These are phyloP conservation scores for Myripristis jacobus DNA, from an alignment of 2,797 vertebrate species.

Conservation along the genomic window DNA sequence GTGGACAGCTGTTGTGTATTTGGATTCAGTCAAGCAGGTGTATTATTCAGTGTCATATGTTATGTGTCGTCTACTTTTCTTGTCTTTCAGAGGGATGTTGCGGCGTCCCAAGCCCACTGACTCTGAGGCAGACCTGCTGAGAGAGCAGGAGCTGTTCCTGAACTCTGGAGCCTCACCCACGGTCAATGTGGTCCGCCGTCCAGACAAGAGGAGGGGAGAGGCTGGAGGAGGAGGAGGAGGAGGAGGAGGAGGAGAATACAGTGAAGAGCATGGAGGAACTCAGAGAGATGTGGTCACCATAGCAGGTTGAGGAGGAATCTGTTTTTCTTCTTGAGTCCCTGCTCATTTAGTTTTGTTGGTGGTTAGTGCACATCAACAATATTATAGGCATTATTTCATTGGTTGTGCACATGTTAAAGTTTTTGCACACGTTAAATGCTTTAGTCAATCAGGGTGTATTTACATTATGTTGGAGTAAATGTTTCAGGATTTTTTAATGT, in stretches of 20 bases:
- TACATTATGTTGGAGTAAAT: too few species aligned
- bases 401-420: too few species aligned
- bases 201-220: conserved; percentile 88
- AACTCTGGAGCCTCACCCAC: conserved; percentile 84
- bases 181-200: conserved; percentile 88
- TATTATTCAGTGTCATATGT: background rate
- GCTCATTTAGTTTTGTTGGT: background rate
- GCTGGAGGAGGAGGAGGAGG: conserved; percentile 54
- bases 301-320: conserved; percentile 78
- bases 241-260: conserved; percentile 52
- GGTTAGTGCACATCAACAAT: too few species aligned
- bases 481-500: background rate
- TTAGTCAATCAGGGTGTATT: too few species aligned
- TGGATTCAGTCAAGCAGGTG: background rate
- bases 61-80: background rate
- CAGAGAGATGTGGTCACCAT: conserved; percentile 90
- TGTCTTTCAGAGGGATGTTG: conserved; percentile 83
- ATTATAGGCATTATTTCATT: too few species aligned
- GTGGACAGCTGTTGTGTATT: too few species aligned
- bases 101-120: conserved; percentile 92
- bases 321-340: background rate
- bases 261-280: conserved; percentile 31
- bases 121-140: conserved; percentile 92
- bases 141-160: conserved; percentile 91
- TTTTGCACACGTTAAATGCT: too few species aligned